Evolutionary conservation across 2,888 invertebrate species (phyloP).

Genomic region (Eristalis intricaria): DNA sequence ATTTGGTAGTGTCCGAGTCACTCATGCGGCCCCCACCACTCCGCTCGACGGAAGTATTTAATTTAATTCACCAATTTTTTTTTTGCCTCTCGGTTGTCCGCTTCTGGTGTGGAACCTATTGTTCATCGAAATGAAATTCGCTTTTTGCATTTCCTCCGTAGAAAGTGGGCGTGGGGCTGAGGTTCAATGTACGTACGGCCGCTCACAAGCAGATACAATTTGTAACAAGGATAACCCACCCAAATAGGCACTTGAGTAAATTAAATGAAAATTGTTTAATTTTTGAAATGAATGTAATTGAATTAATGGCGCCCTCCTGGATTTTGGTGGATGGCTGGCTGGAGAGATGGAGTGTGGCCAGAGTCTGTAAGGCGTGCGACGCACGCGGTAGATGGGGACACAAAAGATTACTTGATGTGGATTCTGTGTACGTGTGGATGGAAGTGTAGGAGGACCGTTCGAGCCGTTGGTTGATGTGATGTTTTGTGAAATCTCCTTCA

Average conservation of each 20-base stretch:
- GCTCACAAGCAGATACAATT: conserved; percentile 43
- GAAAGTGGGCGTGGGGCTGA: background rate
- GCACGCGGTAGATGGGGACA: conserved; percentile 6
- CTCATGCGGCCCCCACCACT: background rate
- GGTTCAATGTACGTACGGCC: conserved; percentile 11
- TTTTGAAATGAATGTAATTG: conserved; percentile 70
- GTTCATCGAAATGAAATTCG: conserved; percentile 43
- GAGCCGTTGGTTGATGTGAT: conserved; percentile 19
- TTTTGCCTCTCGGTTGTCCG: background rate
- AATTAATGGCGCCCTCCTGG: conserved; percentile 60
- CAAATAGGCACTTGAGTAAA: conserved; percentile 71
- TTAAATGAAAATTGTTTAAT: conserved; percentile 72
- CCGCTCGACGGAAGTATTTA: conserved; percentile 21
- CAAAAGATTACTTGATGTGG: conserved; percentile 49
- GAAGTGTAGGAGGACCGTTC: background rate
- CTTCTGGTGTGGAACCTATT: conserved; percentile 27
- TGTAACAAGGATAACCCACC: conserved; percentile 46
- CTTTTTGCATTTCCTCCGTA: conserved; percentile 29
- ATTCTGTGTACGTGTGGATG: conserved; percentile 20
- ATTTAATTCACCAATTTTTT: conserved; percentile 34
- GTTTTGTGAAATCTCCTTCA: conserved; percentile 2
- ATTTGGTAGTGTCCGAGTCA: background rate
- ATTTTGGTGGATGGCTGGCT: background rate
- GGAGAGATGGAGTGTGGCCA: background rate
- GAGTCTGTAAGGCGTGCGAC: background rate